phyloP scores from a whole-genome alignment of 2,888 invertebrate species.

The Agrochola lychnidis region DNA sequence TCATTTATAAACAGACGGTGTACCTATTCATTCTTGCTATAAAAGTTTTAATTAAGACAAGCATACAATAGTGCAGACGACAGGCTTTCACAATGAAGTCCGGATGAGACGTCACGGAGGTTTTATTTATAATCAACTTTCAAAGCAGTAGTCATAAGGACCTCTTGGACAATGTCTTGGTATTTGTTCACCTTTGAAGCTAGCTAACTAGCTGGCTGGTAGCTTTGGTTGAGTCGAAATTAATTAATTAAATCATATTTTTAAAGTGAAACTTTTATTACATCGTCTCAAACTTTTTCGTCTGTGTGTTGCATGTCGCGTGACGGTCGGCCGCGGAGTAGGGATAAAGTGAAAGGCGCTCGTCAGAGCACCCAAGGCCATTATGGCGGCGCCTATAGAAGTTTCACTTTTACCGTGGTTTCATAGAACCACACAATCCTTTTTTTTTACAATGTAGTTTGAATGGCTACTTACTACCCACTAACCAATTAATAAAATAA shows the following conservation, averaged over 20 bases:
- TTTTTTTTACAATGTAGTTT: background rate
- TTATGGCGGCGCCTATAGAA: too few species aligned
- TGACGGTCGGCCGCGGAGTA: too few species aligned
- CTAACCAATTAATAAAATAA: background rate
- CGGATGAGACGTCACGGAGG: background rate
- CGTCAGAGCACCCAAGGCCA: too few species aligned
- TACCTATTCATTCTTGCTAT: constrained; percentile 10
- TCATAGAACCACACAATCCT: too few species aligned
- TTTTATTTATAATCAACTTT: constrained; percentile 36
- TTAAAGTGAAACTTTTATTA: too few species aligned
- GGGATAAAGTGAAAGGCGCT: too few species aligned
- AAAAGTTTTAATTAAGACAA: constrained; percentile 47
- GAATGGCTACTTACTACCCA: background rate
- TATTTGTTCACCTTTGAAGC: background rate
- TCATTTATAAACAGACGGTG: constrained; percentile 15
- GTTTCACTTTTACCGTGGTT: too few species aligned
- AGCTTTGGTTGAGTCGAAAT: background rate
- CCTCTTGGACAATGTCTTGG: background rate
- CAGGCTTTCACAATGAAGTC: constrained; percentile 35
- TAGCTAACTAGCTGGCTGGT: background rate
- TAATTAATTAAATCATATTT: background rate
- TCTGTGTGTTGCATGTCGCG: too few species aligned
- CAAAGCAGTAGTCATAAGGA: constrained; percentile 2
- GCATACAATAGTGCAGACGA: constrained; percentile 20
- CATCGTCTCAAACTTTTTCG: too few species aligned